Percentiles rank a stretch among this genome's conserved stretches.
These are phyloP conservation scores for Scortum barcoo DNA, from an alignment of 2,113 vertebrate genomes.

Conservation along the genomic window DNA sequence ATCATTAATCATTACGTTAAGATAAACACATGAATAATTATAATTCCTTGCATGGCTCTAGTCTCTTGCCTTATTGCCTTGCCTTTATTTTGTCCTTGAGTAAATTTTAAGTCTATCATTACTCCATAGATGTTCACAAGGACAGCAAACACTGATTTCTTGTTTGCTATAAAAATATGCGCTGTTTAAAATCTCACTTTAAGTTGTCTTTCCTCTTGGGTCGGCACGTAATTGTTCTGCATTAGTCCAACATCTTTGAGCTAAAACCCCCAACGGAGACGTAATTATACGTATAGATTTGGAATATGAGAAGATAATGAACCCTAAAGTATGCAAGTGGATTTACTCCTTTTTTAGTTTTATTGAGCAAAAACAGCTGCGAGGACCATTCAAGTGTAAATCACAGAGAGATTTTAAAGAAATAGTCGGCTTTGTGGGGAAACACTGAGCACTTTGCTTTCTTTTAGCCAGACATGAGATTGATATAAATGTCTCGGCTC, in stretches of 20 bases:
- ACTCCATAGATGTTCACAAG: neutral
- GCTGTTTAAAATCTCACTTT: neutral
- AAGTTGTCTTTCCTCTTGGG: neutral
- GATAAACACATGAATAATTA: neutral
- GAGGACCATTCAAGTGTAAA: neutral
- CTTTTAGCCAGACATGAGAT: too few relatives aligned
- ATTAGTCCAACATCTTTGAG: neutral
- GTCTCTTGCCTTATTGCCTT: neutral
- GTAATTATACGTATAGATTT: neutral
- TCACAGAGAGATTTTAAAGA: neutral
- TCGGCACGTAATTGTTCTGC: neutral
- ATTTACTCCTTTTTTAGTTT: neutral
- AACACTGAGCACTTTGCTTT: neutral
- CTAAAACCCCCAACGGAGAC: neutral
- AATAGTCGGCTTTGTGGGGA: neutral
- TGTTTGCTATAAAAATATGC: neutral
- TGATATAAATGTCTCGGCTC: neutral
- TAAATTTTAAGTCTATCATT: neutral
- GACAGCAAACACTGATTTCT: neutral
- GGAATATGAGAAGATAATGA: neutral
- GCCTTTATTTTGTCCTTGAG: conserved; percentile 13
- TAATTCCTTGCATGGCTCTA: neutral
- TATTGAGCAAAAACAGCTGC: neutral
- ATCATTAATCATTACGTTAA: conserved; percentile 1
- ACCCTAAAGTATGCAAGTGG: neutral